These are phyloP conservation scores for Clangula hyemalis DNA, from an alignment of 2,797 vertebrate genomes.

Conservation along the genomic window DNA sequence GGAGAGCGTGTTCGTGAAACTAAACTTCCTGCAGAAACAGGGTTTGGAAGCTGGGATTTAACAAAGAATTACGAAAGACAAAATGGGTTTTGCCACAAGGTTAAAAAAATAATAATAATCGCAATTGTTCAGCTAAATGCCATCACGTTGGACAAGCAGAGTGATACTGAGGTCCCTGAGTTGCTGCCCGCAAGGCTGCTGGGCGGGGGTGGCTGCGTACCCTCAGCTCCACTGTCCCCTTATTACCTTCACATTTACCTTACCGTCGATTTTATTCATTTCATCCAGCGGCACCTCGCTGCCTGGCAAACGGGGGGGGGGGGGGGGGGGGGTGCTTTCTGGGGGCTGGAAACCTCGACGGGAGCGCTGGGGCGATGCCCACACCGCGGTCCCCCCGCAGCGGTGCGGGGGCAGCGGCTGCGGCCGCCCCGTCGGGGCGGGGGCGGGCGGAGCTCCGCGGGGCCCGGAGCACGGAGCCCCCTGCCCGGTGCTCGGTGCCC, in stretches of 20 bases:
- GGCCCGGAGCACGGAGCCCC: no score
- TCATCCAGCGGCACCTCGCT: neutral
- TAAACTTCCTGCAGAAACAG: neutral
- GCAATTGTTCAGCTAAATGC: neutral
- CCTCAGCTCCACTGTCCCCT: neutral
- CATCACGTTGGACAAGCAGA: neutral
- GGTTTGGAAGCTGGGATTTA: neutral
- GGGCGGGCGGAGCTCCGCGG: rapidly evolving
- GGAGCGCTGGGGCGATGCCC: neutral
- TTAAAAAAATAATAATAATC: neutral
- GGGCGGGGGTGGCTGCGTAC: neutral
- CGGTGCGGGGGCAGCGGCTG: neutral
- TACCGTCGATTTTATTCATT: rapidly evolving
- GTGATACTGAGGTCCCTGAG: rapidly evolving
- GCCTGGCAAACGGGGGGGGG: neutral
- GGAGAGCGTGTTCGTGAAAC: neutral
- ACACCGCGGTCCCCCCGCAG: no score
- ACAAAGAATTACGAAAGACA: neutral
- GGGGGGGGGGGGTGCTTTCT: neutral
- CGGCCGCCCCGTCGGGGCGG: neutral
- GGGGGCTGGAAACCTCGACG: no score
- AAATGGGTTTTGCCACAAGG: neutral
- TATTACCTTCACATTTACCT: rapidly evolving
- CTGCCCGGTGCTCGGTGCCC: no score
- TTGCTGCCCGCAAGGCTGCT: neutral